Conservation (phyloP, 2,888 invertebrate genomes). For the Drosophila melanosoma region DNA sequence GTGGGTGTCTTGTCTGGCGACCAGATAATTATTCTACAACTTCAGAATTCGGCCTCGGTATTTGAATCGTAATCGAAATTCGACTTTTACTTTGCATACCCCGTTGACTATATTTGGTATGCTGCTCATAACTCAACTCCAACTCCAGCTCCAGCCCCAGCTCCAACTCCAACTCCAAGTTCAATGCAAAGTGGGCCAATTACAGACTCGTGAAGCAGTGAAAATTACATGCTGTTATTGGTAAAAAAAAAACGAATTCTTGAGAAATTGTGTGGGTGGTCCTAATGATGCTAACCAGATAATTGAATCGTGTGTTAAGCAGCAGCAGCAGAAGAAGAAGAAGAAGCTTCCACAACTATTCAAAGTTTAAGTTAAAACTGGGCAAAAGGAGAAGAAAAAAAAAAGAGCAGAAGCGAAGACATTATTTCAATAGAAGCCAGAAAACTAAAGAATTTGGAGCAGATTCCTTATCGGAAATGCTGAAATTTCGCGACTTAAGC, state of each 20-base stretch:
- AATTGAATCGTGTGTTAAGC: conserved; percentile 10
- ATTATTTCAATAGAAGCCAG: conserved; percentile 63
- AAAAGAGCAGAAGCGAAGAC: conserved; percentile 6
- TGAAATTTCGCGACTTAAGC: conserved; percentile 31
- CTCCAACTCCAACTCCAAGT: conserved; percentile 21
- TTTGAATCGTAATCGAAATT: conserved; percentile 36
- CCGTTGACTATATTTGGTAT: conserved; percentile 47
- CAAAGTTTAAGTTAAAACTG: conserved; percentile 3
- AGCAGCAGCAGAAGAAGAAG: background rate
- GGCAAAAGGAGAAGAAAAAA: background rate
- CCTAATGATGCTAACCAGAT: conserved; percentile 24
- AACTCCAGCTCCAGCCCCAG: conserved; percentile 19
- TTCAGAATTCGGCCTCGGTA: conserved; percentile 49
- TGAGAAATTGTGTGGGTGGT: conserved; percentile 47
- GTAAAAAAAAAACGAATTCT: conserved; percentile 1
- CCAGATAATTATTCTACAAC: conserved; percentile 53
- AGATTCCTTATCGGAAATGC: conserved; percentile 64
- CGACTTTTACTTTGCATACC: conserved; percentile 72
- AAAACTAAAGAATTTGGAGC: conserved; percentile 66
- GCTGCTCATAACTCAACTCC: conserved; percentile 45
- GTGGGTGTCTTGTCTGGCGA: conserved; percentile 64
- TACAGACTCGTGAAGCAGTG: conserved; percentile 33
- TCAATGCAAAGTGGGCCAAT: conserved; percentile 51
- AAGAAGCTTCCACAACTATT: background rate
- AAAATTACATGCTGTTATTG: conserved; percentile 30